Percentiles rank a stretch among this genome's conserved stretches.
These are phyloP conservation scores for Ochropacha duplaris DNA, from an alignment of 2,888 invertebrate species.

Conservation along the genomic window DNA sequence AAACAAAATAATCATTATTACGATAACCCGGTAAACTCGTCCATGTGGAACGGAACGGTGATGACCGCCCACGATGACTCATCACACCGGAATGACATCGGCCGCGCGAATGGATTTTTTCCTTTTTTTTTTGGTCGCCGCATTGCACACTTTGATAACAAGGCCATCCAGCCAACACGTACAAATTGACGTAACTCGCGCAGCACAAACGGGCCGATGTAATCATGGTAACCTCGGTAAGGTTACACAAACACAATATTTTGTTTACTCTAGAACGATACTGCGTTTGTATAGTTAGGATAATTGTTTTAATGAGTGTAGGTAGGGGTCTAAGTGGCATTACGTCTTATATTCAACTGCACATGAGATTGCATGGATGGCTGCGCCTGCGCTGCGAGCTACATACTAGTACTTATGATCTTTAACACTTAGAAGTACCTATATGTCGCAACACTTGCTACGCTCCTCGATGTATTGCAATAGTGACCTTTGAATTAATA, in stretches of 20 bases:
- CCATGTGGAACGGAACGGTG: conserved; percentile 30
- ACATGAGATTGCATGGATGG: conserved; percentile 12
- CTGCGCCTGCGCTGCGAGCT: background rate
- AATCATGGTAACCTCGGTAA: conserved; percentile 48
- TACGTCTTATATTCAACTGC: conserved; percentile 25
- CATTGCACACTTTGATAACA: conserved; percentile 36
- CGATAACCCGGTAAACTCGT: conserved; percentile 55
- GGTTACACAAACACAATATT: conserved; percentile 41
- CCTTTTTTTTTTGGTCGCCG: conserved; percentile 32
- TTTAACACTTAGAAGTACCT: background rate
- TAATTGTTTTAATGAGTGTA: conserved; percentile 50
- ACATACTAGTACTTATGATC: background rate
- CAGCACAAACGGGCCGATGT: conserved; percentile 38
- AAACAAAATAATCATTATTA: conserved; percentile 62
- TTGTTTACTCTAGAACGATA: conserved; percentile 33
- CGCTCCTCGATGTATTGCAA: background rate
- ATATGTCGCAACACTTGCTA: background rate
- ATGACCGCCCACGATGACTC: conserved; percentile 57
- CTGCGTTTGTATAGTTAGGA: conserved; percentile 42
- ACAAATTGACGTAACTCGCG: conserved; percentile 45
- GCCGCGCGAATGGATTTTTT: conserved; percentile 38
- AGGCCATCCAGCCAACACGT: conserved; percentile 47
- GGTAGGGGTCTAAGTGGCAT: conserved; percentile 38
- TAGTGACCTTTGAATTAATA: background rate
- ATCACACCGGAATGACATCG: conserved; percentile 54